Evolutionary conservation across 2,113 vertebrate genomes (phyloP).

Genomic region (Formicarius rufipectus): DNA sequence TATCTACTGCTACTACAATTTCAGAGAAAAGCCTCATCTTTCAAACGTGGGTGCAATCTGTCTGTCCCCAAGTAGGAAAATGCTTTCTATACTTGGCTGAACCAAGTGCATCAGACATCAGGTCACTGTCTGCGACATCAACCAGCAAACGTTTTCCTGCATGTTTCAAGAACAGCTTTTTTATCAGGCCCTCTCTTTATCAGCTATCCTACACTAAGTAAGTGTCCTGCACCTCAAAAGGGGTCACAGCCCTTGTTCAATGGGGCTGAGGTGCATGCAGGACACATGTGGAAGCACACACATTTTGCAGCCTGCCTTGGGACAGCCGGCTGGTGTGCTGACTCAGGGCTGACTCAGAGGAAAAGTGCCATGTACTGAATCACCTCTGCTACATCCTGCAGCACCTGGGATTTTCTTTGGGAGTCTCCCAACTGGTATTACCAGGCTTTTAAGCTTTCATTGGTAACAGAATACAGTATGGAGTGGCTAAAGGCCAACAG

Average conservation of each 20-base stretch:
- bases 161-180: background rate
- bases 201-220: background rate
- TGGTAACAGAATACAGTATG: background rate
- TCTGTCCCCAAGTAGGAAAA: background rate
- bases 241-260: background rate
- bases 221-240: background rate
- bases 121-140: background rate
- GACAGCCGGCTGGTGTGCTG: background rate
- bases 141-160: background rate
- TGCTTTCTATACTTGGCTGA: background rate
- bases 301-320: background rate
- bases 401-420: background rate
- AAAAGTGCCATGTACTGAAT: background rate
- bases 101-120: fast-evolving
- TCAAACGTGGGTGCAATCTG: background rate
- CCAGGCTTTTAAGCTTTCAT: background rate
- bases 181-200: background rate
- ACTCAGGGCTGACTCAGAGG: conserved; percentile 10
- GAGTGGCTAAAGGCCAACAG: background rate
- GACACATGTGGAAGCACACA: background rate
- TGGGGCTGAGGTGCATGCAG: fast-evolving
- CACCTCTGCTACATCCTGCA: conserved; percentile 6
- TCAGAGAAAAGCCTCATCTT: background rate
- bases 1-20: background rate
- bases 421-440: background rate